Evolutionary conservation across 2,888 invertebrate species (phyloP), one percentile per base, ranked within the genome.

Genomic region (Brenthis ino): DNA sequence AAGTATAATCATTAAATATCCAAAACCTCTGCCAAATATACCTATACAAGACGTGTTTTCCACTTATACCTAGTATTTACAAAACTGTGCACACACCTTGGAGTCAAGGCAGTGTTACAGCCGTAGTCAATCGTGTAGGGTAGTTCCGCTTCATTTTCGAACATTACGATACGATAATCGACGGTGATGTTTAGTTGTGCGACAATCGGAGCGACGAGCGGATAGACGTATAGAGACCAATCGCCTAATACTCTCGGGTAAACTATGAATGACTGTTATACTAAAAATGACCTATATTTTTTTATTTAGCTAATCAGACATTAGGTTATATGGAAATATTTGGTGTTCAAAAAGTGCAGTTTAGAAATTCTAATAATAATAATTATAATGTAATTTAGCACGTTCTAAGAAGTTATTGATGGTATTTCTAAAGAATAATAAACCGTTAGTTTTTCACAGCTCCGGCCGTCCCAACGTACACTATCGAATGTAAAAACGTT

Each of bases 241-340:
- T 82, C 80, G 87, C 85, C 85, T 87, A 85, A 84, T 84, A 83
- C 82, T 85, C 84, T 82, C 82, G 81, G 77, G 80, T 89, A 89
- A 85, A 81, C 83, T 83, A 88, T 85, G 85, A 88, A 79, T 83
- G 82, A 85, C 89, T 86, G 88, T 85, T 88, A 85, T 89, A 88
- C 82, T 85, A 85, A 85, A 79, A 81, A 81, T 75, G 68, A 77
- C 86, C 84, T 91, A 89, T 91, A 91, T 91, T 91, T 92, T 91
- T 92, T 92, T 91, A 91, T 83, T 88, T 91, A 91, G 89, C 89
- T 87, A 88, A 89, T 83, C 89, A 87, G 85, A 87, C 83, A 76
- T 88, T 90, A 91, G 88, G 87, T 81, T 89, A 86, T 84, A 82
- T 79, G 78, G 84, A 77, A 83, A 85, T 86, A 82, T 86, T 90